Evolutionary conservation across 2,113 vertebrate species (phyloP).

Genomic region (Ptilonorhynchus violaceus): DNA sequence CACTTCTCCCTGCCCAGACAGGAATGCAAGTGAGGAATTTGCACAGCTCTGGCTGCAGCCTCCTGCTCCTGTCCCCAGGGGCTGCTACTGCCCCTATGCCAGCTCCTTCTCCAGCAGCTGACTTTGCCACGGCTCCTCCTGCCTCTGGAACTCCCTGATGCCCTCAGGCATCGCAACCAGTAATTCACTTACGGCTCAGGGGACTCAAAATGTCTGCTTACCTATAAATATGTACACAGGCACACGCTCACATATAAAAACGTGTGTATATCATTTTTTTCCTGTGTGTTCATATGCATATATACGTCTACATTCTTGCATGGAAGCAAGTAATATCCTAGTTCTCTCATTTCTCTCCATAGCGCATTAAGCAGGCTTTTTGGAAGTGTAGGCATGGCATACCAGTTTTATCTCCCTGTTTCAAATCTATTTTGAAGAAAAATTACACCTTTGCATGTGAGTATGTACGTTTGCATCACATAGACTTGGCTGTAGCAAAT

Average conservation of each 20-base stretch:
- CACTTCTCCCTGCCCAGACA: background rate
- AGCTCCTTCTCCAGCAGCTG: background rate
- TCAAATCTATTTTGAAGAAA: background rate
- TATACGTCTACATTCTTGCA: fast-evolving
- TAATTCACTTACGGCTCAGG: background rate
- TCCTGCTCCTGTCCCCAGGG: background rate
- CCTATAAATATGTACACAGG: background rate
- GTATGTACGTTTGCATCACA: background rate
- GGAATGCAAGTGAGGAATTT: background rate
- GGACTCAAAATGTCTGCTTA: background rate
- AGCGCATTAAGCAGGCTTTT: background rate
- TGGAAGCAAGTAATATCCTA: background rate
- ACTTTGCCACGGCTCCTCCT: background rate
- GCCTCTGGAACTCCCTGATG: background rate
- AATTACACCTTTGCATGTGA: background rate
- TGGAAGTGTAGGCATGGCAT: background rate
- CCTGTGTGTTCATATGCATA: background rate
- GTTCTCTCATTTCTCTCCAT: background rate
- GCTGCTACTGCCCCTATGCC: background rate
- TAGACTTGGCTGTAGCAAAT: background rate
- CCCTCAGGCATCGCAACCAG: background rate
- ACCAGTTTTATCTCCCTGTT: background rate
- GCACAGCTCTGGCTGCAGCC: background rate
- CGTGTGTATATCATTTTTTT: background rate
- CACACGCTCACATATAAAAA: background rate